phyloP scores from a whole-genome alignment of 2,888 invertebrate species.

The Reticulitermes lucifugus region DNA sequence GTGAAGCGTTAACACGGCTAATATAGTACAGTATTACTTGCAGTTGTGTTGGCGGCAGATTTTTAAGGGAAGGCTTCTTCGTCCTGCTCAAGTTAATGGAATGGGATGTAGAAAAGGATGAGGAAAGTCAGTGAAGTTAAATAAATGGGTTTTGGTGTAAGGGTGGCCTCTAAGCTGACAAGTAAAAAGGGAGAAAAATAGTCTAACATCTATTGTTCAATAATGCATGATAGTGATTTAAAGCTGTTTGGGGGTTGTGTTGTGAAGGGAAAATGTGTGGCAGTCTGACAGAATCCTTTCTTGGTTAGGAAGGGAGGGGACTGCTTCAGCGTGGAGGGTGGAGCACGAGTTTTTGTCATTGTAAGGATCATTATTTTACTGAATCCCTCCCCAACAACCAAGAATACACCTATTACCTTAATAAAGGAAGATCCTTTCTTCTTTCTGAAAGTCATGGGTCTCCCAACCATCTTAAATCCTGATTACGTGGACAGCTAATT shows the following conservation, averaged over 20 bases:
- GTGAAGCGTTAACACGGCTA: constrained; percentile 5
- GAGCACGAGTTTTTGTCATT: not conserved
- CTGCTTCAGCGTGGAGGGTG: not conserved
- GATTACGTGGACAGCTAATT: too few relatives aligned
- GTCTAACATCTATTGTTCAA: constrained; percentile 43
- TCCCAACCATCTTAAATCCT: not conserved
- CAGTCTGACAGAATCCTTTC: constrained; percentile 31
- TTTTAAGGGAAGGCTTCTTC: not conserved
- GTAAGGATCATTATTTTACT: constrained; percentile 25
- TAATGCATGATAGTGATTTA: constrained; percentile 45
- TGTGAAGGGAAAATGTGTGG: constrained; percentile 16
- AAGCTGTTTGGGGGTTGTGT: constrained; percentile 27
- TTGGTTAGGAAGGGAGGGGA: not conserved
- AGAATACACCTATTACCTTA: constrained; percentile 15
- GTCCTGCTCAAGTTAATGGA: constrained; percentile 15
- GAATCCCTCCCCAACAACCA: not conserved
- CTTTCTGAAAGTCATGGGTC: not conserved
- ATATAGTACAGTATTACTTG: not conserved
- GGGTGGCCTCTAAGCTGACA: constrained; percentile 34
- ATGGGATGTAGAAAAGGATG: not conserved
- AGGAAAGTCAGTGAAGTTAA: constrained; percentile 30
- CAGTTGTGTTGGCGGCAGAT: constrained; percentile 9
- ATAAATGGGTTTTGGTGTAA: constrained; percentile 31
- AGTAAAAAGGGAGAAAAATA: constrained; percentile 31
- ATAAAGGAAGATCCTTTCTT: constrained; percentile 10